phyloP scores from a whole-genome alignment of 2,113 vertebrate genomes.

The Suncus etruscus region DNA sequence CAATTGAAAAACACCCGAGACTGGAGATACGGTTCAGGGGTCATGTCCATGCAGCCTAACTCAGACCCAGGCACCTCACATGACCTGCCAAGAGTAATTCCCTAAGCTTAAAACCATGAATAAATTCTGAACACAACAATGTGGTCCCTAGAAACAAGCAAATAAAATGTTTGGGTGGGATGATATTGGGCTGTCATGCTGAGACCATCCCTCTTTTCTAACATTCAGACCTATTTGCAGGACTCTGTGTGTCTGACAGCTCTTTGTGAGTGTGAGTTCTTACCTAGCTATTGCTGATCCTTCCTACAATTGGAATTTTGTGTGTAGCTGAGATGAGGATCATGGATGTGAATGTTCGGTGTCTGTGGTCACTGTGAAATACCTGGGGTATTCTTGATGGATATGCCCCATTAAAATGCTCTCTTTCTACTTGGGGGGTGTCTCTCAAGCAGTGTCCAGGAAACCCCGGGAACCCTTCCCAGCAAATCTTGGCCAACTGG shows the following conservation, averaged over 20 bases:
- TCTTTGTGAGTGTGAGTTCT: background rate
- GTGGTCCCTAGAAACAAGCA: background rate
- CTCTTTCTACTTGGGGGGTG: too few species aligned
- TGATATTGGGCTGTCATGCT: background rate
- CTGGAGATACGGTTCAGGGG: background rate
- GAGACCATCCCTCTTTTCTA: background rate
- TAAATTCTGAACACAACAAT: too few species aligned
- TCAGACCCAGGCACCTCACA: too few species aligned
- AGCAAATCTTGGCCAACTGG: too few species aligned
- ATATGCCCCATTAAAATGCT: too few species aligned
- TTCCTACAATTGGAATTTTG: background rate
- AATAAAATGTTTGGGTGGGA: background rate
- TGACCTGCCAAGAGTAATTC: too few species aligned
- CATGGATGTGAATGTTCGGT: accelerated
- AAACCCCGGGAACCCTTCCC: too few species aligned
- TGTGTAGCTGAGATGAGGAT: background rate
- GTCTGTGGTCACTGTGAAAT: background rate
- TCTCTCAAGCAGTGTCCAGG: too few species aligned
- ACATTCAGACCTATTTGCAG: background rate
- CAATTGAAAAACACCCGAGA: background rate
- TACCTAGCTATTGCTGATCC: background rate
- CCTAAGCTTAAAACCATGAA: too few species aligned
- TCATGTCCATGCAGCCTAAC: too few species aligned
- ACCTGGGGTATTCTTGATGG: background rate
- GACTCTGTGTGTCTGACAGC: background rate